Evolutionary conservation across 2,113 vertebrate genomes (phyloP).

Genomic region (Petrocephalus zakoni): DNA sequence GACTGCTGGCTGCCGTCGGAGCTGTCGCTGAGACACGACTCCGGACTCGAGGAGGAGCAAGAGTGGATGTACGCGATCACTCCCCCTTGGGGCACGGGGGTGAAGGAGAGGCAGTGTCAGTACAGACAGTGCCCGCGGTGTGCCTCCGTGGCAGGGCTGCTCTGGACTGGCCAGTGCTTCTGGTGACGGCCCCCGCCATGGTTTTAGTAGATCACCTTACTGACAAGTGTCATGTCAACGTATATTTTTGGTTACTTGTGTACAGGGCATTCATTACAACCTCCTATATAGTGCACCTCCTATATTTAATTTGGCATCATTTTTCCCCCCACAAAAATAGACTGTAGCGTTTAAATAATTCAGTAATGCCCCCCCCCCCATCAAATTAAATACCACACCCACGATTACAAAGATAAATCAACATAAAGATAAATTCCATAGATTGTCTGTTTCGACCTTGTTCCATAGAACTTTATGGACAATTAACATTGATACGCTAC

Average conservation of each 20-base stretch:
- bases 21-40: constrained; percentile 80
- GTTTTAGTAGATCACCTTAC: not conserved
- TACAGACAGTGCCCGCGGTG: not conserved
- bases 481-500: not conserved
- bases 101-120: not conserved
- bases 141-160: not conserved
- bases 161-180: not conserved
- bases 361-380: not conserved
- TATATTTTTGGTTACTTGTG: not conserved
- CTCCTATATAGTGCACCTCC: not conserved
- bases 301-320: not conserved
- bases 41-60: constrained; percentile 81
- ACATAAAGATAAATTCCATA: not conserved
- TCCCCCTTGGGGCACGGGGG: constrained; percentile 62
- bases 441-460: not conserved
- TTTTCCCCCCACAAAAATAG: not conserved
- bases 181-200: not conserved
- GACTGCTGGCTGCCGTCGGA: constrained; percentile 75
- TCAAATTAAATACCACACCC: not conserved
- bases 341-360: not conserved
- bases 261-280: not conserved
- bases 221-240: not conserved
- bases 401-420: not conserved
- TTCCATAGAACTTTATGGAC: not conserved
- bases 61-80: constrained; percentile 94